Evolutionary conservation across 2,888 invertebrate genomes (phyloP), one percentile per base, ranked within the genome.

Genomic region (Cryptus armator): DNA sequence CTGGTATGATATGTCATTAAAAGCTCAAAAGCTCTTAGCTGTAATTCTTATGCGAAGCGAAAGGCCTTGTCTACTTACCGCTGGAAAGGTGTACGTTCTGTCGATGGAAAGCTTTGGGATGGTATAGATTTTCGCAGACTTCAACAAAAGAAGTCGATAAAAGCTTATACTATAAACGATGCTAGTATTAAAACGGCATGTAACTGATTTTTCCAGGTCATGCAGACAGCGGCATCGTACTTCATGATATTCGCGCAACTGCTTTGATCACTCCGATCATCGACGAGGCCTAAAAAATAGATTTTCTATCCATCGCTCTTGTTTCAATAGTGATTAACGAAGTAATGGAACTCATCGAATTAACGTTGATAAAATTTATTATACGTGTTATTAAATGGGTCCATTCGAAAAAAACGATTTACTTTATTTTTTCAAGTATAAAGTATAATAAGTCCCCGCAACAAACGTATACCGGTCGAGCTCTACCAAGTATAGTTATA

Each of bases 171-270:
- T 48, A 14, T 19, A 44, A 46, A 46, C 12, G 56, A 24, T 9
- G 0, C 24, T 6, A 4, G 10, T 19, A 19, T 56, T n/a, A 7
- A 32, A 51, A 29, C n/a, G 9, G 16, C 32, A 29, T 14, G 51
- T 7, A 16, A 19, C 16, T n/a, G 3, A n/a, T 51, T 53, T 51
- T 16, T 53, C 53, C n/a, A 53, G 53, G 64, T 71, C 5, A 48
- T 79, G 46, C 62, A 64, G 64, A 51, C 79, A 3, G 48, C 71
- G 14, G 24, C 71, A 19, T 79, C 79, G 2, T 79, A 79, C 37
- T 79, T 79, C 43, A 79, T 53, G 53, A 7, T 53, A 16, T 53
- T 53, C 53, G 53, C 53, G 7, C 53, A 16, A 53, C 53, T 53
- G 19, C 16, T 53, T 53, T 53, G 37, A 53, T n/a, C 16, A 2